phyloP scores from a whole-genome alignment of 2,888 invertebrate species.

The Eristalis intricaria region DNA sequence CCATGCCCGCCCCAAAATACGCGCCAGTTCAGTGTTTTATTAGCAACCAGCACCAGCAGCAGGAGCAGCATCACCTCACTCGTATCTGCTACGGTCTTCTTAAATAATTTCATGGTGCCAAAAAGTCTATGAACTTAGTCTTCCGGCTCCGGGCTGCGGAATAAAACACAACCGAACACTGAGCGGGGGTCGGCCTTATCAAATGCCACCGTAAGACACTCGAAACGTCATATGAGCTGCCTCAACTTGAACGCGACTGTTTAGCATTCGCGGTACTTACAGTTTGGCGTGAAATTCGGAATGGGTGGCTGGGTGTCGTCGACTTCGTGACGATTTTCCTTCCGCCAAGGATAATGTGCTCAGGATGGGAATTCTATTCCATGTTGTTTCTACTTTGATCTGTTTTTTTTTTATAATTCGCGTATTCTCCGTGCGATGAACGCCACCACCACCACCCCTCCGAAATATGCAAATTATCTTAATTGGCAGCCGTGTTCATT shows the following conservation, averaged over 20 bases:
- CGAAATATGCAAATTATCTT: slow-evolving; percentile 26
- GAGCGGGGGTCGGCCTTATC: slow-evolving; percentile 5
- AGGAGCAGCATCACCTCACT: slow-evolving; percentile 20
- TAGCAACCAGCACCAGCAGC: slow-evolving; percentile 48
- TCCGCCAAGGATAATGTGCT: slow-evolving; percentile 7
- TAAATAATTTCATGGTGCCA: slow-evolving; percentile 47
- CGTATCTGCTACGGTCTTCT: slow-evolving; percentile 12
- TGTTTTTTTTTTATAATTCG: slow-evolving; percentile 23
- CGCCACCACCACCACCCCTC: no score
- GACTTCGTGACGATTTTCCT: slow-evolving; percentile 9
- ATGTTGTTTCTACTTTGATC: neutral
- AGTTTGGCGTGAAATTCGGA: neutral
- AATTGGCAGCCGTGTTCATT: neutral
- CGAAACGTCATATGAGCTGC: slow-evolving; percentile 20
- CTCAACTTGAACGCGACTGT: neutral
- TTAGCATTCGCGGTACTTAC: slow-evolving; percentile 20
- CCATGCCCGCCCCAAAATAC: neutral
- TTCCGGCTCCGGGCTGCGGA: slow-evolving; percentile 19
- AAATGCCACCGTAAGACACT: slow-evolving; percentile 8
- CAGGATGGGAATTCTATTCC: neutral
- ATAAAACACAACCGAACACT: slow-evolving; percentile 5
- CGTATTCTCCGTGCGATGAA: neutral
- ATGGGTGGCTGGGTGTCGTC: neutral
- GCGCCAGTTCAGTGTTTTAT: slow-evolving; percentile 36
- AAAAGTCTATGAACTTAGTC: slow-evolving; percentile 55